Evolutionary conservation across 92 coral and sea anemone species (phyloP), one percentile per base, ranked within the genome.

Genomic region (Paragorgia papillata): DNA sequence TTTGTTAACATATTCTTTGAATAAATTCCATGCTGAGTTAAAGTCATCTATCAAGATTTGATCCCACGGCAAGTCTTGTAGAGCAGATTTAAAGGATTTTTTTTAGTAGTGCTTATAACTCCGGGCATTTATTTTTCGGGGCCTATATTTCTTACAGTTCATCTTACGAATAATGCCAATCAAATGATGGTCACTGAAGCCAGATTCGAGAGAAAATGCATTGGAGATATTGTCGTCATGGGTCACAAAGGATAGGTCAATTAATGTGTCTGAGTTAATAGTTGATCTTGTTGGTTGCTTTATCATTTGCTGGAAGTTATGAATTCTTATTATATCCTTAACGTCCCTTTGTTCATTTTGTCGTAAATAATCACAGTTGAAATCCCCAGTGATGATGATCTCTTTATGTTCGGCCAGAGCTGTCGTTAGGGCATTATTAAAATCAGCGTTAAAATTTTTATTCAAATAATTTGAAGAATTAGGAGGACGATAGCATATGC

Each of bases 401-500:
- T 56, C 62, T 56, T 56, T 56, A 3, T 56, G 28, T 56, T 56
- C 62, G 8, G 10, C 5, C 30, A 56, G 2, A 1, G 30, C 33
- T 24, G 62, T 14, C 3, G 62, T 56, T 6, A 56, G 5, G 31
- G n/a, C 9, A 22, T 21, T 15, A 15, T 56, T 56, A 28, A 56
- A 56, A 22, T 2, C 30, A 4, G 9, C 62, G 21, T 56, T 21
- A 28, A 56, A 56, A 56, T 56, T 56, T 44, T 67, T 67, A 26
- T 44, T 46, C 55, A 41, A 41, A 49, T 67, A 44, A 8, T 67
- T 67, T 21, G 74, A 67, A 9, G 74, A 37, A 19, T 41, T 49
- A 9, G 74, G 74, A 14, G 58, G 74, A 7, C 74, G 58, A 49
- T 67, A 67, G 3, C 20, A 7, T 2, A 44, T 19, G 53, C 74